These are phyloP conservation scores for Avahi laniger DNA, from an alignment of 2,797 vertebrate genomes.

Conservation along the genomic window DNA sequence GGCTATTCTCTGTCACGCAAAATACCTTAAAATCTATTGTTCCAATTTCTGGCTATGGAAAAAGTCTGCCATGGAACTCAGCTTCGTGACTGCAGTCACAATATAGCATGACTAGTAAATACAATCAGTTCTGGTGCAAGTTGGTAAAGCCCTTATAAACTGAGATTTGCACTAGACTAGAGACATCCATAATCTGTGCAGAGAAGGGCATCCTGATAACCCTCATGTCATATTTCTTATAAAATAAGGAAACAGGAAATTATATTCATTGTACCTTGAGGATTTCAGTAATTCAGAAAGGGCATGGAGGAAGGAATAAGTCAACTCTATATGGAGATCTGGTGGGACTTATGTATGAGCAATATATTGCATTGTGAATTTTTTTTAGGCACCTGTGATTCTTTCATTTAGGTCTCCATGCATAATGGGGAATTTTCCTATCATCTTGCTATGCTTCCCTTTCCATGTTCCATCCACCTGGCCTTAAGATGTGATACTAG, in stretches of 20 bases:
- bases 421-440: not conserved
- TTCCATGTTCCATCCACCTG: not conserved
- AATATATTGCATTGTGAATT: not conserved
- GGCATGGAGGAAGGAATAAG: not conserved
- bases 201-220: not conserved
- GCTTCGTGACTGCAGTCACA: not conserved
- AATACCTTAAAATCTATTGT: constrained; percentile 11
- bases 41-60: not conserved
- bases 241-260: constrained; percentile 1
- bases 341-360: not conserved
- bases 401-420: constrained; percentile 23
- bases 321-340: not conserved
- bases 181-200: not conserved
- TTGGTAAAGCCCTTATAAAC: not conserved
- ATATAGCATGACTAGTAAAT: not conserved
- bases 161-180: not conserved
- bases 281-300: constrained; percentile 10
- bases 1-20: not conserved
- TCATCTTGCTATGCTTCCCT: not conserved
- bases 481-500: not conserved
- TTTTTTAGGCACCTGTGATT: not conserved
- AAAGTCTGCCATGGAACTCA: not conserved
- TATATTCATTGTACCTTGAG: not conserved
- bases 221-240: not conserved
- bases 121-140: not conserved